Conservation (phyloP, 2,888 invertebrate genomes). For the Pyrrhia umbra region DNA sequence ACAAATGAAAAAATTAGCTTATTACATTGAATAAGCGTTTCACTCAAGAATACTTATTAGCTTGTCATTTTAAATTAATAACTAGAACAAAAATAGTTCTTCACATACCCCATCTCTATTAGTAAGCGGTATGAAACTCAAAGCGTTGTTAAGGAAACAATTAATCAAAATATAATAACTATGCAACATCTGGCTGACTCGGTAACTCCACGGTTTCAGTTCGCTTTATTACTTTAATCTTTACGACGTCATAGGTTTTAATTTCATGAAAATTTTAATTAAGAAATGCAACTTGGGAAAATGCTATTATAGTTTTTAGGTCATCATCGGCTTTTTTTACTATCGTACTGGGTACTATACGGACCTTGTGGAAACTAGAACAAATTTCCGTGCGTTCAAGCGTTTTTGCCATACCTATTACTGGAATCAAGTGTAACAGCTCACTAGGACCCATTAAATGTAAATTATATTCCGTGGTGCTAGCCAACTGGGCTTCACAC, state of each 20-base stretch:
- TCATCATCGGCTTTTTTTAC: too few species aligned
- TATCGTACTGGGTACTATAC: too few species aligned
- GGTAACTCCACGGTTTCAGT: slow-evolving; percentile 50
- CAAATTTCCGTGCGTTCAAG: too few species aligned
- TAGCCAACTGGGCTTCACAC: too few species aligned
- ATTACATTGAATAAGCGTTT: not conserved
- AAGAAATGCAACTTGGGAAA: slow-evolving; percentile 18
- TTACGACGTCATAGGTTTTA: slow-evolving; percentile 56
- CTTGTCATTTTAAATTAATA: slow-evolving; percentile 18
- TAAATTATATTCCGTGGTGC: too few species aligned
- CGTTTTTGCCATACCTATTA: too few species aligned
- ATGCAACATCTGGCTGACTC: slow-evolving; percentile 59
- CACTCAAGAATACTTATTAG: slow-evolving; percentile 1
- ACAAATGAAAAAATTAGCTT: not conserved
- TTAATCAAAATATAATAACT: slow-evolving; percentile 59
- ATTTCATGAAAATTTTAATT: slow-evolving; percentile 42
- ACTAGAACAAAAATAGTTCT: not conserved
- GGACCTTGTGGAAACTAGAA: too few species aligned
- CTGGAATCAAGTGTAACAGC: too few species aligned
- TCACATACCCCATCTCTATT: slow-evolving; percentile 10
- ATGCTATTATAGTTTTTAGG: slow-evolving; percentile 10
- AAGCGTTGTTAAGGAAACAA: slow-evolving; percentile 28
- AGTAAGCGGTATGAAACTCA: slow-evolving; percentile 18
- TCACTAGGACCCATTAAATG: too few species aligned
- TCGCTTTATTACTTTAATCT: slow-evolving; percentile 60